phyloP scores from a whole-genome alignment of 2,888 invertebrate species.

The Lymantria monacha region DNA sequence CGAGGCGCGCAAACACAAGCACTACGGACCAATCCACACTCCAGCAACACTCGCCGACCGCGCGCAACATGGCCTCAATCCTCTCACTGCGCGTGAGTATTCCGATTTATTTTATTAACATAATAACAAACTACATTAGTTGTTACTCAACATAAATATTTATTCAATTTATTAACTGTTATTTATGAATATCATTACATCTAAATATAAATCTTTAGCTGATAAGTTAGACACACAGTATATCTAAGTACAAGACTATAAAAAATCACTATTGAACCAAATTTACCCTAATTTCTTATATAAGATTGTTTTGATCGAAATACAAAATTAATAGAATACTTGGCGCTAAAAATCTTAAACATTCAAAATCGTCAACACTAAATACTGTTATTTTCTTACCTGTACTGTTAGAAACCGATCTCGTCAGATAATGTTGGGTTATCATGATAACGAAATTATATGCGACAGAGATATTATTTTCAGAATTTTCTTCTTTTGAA shows the following conservation, averaged over 20 bases:
- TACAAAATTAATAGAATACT: no score
- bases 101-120: conserved; percentile 27
- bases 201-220: not conserved
- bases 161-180: conserved; percentile 5
- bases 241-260: not conserved
- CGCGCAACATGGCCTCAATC: conserved; percentile 62
- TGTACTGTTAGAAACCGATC: no score
- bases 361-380: no score
- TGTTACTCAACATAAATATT: conserved; percentile 23
- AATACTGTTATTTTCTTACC: no score
- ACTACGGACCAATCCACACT: conserved; percentile 45
- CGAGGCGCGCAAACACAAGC: conserved; percentile 60
- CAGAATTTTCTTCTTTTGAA: no score
- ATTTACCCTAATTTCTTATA: no score
- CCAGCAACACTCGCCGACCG: conserved; percentile 65
- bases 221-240: not conserved
- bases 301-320: no score
- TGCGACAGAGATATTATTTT: no score
- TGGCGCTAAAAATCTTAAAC: no score
- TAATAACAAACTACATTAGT: conserved; percentile 25
- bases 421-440: no score
- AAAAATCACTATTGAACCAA: no score
- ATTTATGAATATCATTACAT: not conserved
- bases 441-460: no score
- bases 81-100: conserved; percentile 59